phyloP scores from a whole-genome alignment of 2,797 vertebrate genomes.

The Poecilia picta region DNA sequence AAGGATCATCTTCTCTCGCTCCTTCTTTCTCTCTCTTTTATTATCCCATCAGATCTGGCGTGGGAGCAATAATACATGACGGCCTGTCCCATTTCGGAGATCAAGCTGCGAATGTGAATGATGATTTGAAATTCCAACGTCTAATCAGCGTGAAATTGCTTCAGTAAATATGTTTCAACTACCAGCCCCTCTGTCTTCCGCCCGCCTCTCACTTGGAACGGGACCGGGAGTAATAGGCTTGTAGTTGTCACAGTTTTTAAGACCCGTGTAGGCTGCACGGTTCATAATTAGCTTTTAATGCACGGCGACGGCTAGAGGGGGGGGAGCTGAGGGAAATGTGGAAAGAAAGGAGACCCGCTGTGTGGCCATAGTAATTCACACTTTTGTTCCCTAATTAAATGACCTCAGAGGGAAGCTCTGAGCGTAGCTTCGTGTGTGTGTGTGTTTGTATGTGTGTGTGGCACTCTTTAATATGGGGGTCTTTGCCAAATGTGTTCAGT shows the following conservation, averaged over 20 bases:
- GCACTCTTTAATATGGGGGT: conserved; percentile 58
- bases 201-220: conserved; percentile 60
- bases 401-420: conserved; percentile 70
- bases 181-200: conserved; percentile 45
- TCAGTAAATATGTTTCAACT: conserved; percentile 70
- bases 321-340: conserved; percentile 59
- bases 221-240: conserved; percentile 72
- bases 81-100: conserved; percentile 62
- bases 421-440: conserved; percentile 50
- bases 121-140: conserved; percentile 59
- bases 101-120: conserved; percentile 55
- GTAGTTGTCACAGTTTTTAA: conserved; percentile 77
- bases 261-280: conserved; percentile 75
- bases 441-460: conserved; percentile 25
- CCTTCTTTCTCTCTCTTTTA: conserved; percentile 51
- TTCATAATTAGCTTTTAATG: conserved; percentile 77
- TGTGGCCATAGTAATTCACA: conserved; percentile 74
- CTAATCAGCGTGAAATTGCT: conserved; percentile 76
- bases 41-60: conserved; percentile 74
- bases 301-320: conserved; percentile 59
- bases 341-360: conserved; percentile 68
- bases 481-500: conserved; percentile 63
- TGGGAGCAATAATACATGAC: conserved; percentile 64
- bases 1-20: conserved; percentile 61
- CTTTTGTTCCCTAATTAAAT: conserved; percentile 81